Evolutionary conservation across 2,888 invertebrate species (phyloP).

Genomic region (Pediacus dermestoides): DNA sequence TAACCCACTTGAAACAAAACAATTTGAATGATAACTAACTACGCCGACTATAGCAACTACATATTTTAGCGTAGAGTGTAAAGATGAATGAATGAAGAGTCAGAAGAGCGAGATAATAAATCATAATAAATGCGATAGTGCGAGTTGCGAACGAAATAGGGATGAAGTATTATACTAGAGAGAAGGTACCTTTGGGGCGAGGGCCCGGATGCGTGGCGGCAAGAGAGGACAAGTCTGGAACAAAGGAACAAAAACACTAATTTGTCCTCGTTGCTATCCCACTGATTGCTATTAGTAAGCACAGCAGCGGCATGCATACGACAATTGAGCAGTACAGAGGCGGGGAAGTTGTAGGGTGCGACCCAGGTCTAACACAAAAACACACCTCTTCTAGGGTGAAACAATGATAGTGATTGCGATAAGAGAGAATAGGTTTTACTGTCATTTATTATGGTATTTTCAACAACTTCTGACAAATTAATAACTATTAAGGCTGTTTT

Average conservation of each 20-base stretch:
- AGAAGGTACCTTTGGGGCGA: slow-evolving; percentile 45
- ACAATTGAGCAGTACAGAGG: slow-evolving; percentile 21
- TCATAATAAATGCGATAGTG: too few species aligned
- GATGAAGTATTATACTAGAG: slow-evolving; percentile 24
- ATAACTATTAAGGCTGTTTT: too few species aligned
- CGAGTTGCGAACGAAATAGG: slow-evolving; percentile 14
- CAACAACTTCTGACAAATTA: slow-evolving; percentile 19
- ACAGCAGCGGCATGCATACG: slow-evolving; percentile 32
- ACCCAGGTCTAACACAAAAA: not conserved
- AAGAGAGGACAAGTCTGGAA: slow-evolving; percentile 49
- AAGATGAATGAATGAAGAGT: slow-evolving; percentile 31
- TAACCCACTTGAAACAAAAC: too few species aligned
- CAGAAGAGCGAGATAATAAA: slow-evolving; percentile 25
- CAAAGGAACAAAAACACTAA: slow-evolving; percentile 48
- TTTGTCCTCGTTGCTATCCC: slow-evolving; percentile 39
- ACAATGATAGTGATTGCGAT: slow-evolving; percentile 10
- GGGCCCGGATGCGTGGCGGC: slow-evolving; percentile 48
- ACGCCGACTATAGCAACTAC: too few species aligned
- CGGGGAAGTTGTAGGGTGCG: too few species aligned
- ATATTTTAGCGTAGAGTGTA: too few species aligned
- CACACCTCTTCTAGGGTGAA: not conserved
- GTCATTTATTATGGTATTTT: slow-evolving; percentile 19
- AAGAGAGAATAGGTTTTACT: slow-evolving; percentile 18
- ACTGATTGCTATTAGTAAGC: slow-evolving; percentile 36
- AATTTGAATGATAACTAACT: too few species aligned